Conservation (phyloP, 2,888 invertebrate species). For the Perizoma affinitatum region DNA sequence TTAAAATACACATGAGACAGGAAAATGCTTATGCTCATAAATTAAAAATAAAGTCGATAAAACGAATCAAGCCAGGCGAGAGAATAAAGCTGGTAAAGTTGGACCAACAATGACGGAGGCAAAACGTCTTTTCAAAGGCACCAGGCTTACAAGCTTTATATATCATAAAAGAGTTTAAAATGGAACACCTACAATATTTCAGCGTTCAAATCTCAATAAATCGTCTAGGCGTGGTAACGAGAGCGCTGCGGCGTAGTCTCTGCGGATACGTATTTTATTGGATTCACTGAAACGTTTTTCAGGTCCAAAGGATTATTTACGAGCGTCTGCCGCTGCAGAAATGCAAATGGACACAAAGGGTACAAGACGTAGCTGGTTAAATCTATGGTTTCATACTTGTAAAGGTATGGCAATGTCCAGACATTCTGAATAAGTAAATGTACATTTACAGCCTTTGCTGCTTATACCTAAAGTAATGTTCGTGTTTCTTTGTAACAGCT, state of each 20-base stretch:
- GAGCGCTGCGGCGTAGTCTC: slow-evolving; percentile 82
- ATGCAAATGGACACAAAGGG: slow-evolving; percentile 75
- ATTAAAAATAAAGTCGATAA: slow-evolving; percentile 4
- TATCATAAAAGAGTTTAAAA: slow-evolving; percentile 77
- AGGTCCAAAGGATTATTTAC: slow-evolving; percentile 83
- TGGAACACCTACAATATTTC: slow-evolving; percentile 81
- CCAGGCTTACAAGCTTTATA: slow-evolving; percentile 27
- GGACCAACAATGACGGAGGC: slow-evolving; percentile 20
- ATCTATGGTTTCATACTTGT: slow-evolving; percentile 21
- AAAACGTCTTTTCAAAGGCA: slow-evolving; percentile 19
- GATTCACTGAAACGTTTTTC: slow-evolving; percentile 84
- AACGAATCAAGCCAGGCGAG: slow-evolving; percentile 10
- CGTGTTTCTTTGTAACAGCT: no score
- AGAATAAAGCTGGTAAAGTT: slow-evolving; percentile 14
- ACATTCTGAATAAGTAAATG: slow-evolving; percentile 1
- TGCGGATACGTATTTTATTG: slow-evolving; percentile 84
- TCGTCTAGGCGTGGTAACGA: slow-evolving; percentile 83
- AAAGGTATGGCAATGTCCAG: not conserved
- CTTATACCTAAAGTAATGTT: no score
- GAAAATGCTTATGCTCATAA: not conserved
- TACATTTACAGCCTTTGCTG: slow-evolving; percentile 12
- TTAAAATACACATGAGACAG: no score
- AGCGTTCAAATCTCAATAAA: slow-evolving; percentile 84
- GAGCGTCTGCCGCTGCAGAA: slow-evolving; percentile 79
- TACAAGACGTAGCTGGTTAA: slow-evolving; percentile 38